A percentile compares a stretch with the other conserved stretches of the same genome.
Conservation (phyloP, 2,888 invertebrate genomes). For the Drosophila rubida region DNA sequence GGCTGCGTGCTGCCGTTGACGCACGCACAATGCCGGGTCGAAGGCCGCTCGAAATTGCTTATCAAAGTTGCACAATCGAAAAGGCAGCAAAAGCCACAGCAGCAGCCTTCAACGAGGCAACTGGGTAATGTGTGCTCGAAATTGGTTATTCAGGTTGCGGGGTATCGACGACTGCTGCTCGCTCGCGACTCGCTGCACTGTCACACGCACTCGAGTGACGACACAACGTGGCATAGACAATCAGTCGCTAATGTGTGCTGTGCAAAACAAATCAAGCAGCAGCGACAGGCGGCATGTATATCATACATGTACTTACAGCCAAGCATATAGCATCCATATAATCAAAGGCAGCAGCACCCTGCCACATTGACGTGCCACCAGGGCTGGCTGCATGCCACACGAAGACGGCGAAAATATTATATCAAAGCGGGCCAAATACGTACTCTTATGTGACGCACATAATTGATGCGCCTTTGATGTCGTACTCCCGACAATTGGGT, state of each 20-base stretch:
- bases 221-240: slow-evolving; percentile 65
- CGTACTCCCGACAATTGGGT: background rate
- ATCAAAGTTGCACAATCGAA: slow-evolving; percentile 75
- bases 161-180: slow-evolving; percentile 25
- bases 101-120: slow-evolving; percentile 66
- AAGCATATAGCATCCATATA: slow-evolving; percentile 47
- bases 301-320: background rate
- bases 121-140: slow-evolving; percentile 21
- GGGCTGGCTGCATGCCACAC: slow-evolving; percentile 34
- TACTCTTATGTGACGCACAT: background rate
- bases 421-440: background rate
- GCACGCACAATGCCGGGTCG: slow-evolving; percentile 63
- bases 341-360: slow-evolving; percentile 59
- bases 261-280: slow-evolving; percentile 79
- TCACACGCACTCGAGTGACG: slow-evolving; percentile 46
- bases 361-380: slow-evolving; percentile 30
- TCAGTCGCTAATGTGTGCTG: slow-evolving; percentile 79
- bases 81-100: slow-evolving; percentile 54
- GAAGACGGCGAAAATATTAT: background rate
- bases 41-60: slow-evolving; percentile 66
- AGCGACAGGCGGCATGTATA: slow-evolving; percentile 19
- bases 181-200: slow-evolving; percentile 36
- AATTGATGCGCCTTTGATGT: slow-evolving; percentile 15
- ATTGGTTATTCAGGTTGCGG: slow-evolving; percentile 36
- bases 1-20: slow-evolving; percentile 64